Evolutionary conservation across 2,888 invertebrate genomes (phyloP).

Genomic region (Chymomyza caudatula): DNA sequence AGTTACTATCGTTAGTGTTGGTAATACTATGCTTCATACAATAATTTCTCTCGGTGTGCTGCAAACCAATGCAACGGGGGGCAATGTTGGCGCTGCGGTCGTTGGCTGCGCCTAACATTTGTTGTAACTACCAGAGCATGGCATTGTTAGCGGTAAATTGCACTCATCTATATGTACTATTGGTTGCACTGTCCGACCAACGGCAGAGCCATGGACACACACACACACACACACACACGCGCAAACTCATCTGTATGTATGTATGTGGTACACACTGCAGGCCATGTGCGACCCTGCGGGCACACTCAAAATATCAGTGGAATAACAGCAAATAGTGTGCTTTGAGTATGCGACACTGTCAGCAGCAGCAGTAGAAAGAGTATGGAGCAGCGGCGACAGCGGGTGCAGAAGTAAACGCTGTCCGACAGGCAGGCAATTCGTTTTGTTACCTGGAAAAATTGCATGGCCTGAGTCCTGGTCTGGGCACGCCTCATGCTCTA

Average conservation of each 20-base stretch:
- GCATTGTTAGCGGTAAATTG: constrained; percentile 72
- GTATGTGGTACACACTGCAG: not conserved
- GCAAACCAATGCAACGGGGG: not conserved
- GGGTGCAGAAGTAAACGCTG: constrained; percentile 12
- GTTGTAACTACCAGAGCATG: constrained; percentile 68
- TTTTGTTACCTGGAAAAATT: constrained; percentile 68
- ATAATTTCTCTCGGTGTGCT: not conserved
- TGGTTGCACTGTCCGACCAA: constrained; percentile 27
- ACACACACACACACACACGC: not conserved
- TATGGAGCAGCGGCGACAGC: constrained; percentile 14
- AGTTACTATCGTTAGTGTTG: no score
- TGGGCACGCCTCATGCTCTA: constrained; percentile 22
- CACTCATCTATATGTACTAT: constrained; percentile 64
- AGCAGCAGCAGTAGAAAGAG: constrained; percentile 43
- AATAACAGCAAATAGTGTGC: constrained; percentile 68
- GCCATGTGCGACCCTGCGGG: constrained; percentile 12
- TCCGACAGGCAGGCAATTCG: constrained; percentile 58
- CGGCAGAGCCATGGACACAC: not conserved
- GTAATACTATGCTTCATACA: no score
- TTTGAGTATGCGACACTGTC: constrained; percentile 69
- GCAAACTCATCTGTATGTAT: not conserved
- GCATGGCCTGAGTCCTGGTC: constrained; percentile 54
- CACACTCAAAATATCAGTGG: constrained; percentile 66
- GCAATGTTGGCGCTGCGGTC: constrained; percentile 17
- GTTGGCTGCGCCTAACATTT: constrained; percentile 67